Percentiles rank a stretch among this genome's conserved stretches.
These are phyloP conservation scores for Triplophysa tibetana DNA, from an alignment of 2,113 vertebrate genomes.

Conservation along the genomic window DNA sequence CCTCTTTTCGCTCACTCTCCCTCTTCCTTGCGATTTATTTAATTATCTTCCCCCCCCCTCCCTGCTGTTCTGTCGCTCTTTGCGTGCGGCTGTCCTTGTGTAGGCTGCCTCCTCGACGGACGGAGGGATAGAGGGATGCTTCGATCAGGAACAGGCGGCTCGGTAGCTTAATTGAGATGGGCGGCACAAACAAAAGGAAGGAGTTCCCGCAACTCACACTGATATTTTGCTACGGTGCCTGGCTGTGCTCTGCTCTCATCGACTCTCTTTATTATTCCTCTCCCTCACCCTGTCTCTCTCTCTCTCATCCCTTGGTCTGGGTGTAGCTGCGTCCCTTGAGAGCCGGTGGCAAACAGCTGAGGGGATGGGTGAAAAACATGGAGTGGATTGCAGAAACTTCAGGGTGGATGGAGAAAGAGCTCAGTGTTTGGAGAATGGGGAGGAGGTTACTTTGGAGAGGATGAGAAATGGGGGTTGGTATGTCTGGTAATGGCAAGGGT, in stretches of 20 bases:
- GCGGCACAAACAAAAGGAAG: constrained; percentile 32
- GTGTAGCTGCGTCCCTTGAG: constrained; percentile 47
- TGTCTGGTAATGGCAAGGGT: constrained; percentile 12
- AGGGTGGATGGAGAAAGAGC: constrained; percentile 13
- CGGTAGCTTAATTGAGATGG: constrained; percentile 27
- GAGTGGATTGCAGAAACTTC: background rate
- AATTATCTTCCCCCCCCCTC: constrained; percentile 39
- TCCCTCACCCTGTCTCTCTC: background rate
- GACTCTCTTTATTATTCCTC: constrained; percentile 28
- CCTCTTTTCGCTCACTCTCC: constrained; percentile 41
- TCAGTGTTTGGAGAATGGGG: background rate
- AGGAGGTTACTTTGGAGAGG: background rate
- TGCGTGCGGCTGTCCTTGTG: constrained; percentile 21
- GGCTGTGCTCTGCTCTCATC: constrained; percentile 29
- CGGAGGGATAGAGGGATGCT: constrained; percentile 24
- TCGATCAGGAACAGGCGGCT: background rate
- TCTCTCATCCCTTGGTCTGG: constrained; percentile 39
- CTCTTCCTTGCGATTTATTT: constrained; percentile 38
- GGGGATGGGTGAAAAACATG: constrained; percentile 33
- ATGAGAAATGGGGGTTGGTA: background rate
- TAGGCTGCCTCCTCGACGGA: constrained; percentile 26
- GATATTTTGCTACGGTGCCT: constrained; percentile 38
- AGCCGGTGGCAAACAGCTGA: constrained; percentile 43
- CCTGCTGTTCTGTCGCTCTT: constrained; percentile 9
- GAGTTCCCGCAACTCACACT: constrained; percentile 2